A percentile compares a stretch with the other conserved stretches of the same genome.
Conservation (phyloP, 2,113 vertebrate genomes). For the Plestiodon gilberti region DNA sequence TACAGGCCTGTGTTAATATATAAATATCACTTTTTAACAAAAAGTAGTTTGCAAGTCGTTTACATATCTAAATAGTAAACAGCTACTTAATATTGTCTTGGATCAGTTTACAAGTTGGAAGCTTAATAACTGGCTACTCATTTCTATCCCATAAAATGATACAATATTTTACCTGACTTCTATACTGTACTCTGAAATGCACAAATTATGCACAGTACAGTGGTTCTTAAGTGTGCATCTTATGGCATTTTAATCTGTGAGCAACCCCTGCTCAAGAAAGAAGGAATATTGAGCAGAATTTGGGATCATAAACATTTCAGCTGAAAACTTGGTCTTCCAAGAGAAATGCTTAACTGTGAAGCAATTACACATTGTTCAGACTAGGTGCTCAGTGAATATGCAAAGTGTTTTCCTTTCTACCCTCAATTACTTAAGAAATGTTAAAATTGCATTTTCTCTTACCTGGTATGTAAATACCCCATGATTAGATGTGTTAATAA, state of each 20-base stretch:
- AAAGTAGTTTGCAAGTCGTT: too few species aligned
- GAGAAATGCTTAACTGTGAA: background rate
- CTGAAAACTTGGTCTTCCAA: background rate
- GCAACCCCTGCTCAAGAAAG: background rate
- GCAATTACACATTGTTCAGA: background rate
- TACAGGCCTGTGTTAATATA: too few species aligned
- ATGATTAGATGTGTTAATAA: slow-evolving; percentile 99
- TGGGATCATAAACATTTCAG: background rate
- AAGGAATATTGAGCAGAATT: background rate
- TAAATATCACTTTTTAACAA: too few species aligned
- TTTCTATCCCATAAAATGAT: background rate
- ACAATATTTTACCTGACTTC: background rate
- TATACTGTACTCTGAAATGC: background rate
- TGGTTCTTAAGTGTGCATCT: background rate
- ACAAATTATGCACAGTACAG: background rate
- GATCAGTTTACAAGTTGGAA: background rate
- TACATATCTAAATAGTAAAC: too few species aligned
- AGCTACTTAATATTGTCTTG: background rate
- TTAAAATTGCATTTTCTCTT: slow-evolving; percentile 55
- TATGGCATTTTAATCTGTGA: background rate
- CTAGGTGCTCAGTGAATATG: background rate
- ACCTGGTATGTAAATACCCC: slow-evolving; percentile 99
- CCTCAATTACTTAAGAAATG: background rate
- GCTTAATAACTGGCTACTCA: background rate
- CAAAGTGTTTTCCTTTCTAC: background rate